Conservation (phyloP, 2,888 invertebrate genomes). For the Cephus sareptanus region DNA sequence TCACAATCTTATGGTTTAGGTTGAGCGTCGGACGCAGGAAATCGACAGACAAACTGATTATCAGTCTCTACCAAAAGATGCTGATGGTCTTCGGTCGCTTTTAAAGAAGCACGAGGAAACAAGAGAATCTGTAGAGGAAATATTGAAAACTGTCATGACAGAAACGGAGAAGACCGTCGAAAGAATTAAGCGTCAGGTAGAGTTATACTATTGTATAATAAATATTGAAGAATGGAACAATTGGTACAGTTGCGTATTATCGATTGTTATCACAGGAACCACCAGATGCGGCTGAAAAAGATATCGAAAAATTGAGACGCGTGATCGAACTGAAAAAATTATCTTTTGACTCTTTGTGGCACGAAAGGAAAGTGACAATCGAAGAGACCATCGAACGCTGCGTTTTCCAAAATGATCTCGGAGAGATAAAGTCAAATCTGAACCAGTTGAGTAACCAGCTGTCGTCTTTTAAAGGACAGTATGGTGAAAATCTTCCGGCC, state of each 20-base stretch:
- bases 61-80: slow-evolving; percentile 61
- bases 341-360: slow-evolving; percentile 75
- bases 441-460: slow-evolving; percentile 76
- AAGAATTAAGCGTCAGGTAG: slow-evolving; percentile 68
- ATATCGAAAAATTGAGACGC: slow-evolving; percentile 76
- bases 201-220: neutral
- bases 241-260: neutral
- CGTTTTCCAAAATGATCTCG: slow-evolving; percentile 76
- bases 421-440: slow-evolving; percentile 78
- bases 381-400: slow-evolving; percentile 75
- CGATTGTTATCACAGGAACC: slow-evolving; percentile 69
- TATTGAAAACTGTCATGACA: slow-evolving; percentile 74
- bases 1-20: neutral
- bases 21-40: neutral
- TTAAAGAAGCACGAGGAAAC: slow-evolving; percentile 75
- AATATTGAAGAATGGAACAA: neutral
- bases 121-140: slow-evolving; percentile 74
- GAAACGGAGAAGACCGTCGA: slow-evolving; percentile 77
- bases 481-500: slow-evolving; percentile 77
- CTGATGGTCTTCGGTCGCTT: slow-evolving; percentile 69
- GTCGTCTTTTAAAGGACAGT: slow-evolving; percentile 74
- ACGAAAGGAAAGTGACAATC: slow-evolving; percentile 68
- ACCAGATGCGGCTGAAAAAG: slow-evolving; percentile 73
- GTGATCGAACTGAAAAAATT: slow-evolving; percentile 72
- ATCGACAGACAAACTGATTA: slow-evolving; percentile 34